phyloP scores from a whole-genome alignment of 2,797 vertebrate genomes.

The Pygocentrus nattereri region DNA sequence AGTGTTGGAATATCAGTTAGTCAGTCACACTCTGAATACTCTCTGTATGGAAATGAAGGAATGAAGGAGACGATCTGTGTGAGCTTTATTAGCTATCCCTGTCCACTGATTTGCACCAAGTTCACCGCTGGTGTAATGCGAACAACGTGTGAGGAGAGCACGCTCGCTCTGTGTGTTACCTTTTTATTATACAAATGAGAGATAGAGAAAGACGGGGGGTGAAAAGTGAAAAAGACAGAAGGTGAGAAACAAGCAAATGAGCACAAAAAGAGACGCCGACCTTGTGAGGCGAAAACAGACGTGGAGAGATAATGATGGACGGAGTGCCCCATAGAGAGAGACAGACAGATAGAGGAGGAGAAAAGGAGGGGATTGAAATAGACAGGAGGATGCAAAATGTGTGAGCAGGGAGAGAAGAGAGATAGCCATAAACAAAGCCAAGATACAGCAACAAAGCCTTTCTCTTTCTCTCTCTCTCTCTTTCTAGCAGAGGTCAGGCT shows the following conservation, averaged over 20 bases:
- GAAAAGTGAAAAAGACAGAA: slow-evolving; percentile 28
- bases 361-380: slow-evolving; percentile 24
- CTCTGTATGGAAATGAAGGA: neutral
- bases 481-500: slow-evolving; percentile 31
- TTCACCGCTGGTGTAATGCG: neutral
- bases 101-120: neutral
- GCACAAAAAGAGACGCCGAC: slow-evolving; percentile 22
- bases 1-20: neutral
- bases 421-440: neutral
- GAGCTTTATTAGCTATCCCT: slow-evolving; percentile 13
- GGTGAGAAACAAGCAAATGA: slow-evolving; percentile 44
- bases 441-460: neutral
- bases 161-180: neutral
- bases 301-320: slow-evolving; percentile 39
- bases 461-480: slow-evolving; percentile 1
- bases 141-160: neutral
- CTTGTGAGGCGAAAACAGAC: slow-evolving; percentile 18
- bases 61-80: neutral
- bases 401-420: slow-evolving; percentile 9
- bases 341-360: slow-evolving; percentile 27
- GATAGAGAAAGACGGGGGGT: neutral
- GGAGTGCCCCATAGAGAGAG: neutral
- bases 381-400: slow-evolving; percentile 31
- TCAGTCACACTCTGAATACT: neutral
- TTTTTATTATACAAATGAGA: neutral